A percentile compares a stretch with the other conserved stretches of the same genome.
Evolutionary conservation across 1,140 invertebrate species (phyloP).

Genomic region (Macrocentrus cingulum): DNA sequence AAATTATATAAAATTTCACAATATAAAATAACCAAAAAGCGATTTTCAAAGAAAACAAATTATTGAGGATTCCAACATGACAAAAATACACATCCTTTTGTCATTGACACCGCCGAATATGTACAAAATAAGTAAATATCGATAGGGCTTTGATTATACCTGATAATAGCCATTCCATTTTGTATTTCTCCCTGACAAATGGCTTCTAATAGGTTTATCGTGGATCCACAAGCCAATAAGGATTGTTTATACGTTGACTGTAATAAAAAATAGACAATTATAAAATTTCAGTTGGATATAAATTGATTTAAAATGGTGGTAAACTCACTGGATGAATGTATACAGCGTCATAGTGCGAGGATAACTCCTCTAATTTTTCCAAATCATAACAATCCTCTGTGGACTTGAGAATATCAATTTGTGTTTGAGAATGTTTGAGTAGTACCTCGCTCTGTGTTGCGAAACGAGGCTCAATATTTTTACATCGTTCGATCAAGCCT

Average conservation of each 20-base stretch:
- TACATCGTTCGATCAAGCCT: conserved; percentile 71
- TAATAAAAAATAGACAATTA: conserved; percentile 41
- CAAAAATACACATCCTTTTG: no score
- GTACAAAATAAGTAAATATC: conserved; percentile 19
- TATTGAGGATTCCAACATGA: no score
- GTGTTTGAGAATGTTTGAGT: conserved; percentile 66
- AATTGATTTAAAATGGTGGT: conserved; percentile 18
- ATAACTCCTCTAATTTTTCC: conserved; percentile 69
- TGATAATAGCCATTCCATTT: conserved; percentile 82
- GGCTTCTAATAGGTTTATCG: conserved; percentile 76
- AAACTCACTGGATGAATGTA: conserved; percentile 80
- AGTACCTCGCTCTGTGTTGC: conserved; percentile 75
- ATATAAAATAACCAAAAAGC: no score
- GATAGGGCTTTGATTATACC: conserved; percentile 57
- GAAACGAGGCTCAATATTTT: conserved; percentile 60
- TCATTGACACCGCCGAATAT: no score
- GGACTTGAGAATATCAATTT: conserved; percentile 67
- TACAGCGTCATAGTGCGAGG: conserved; percentile 81
- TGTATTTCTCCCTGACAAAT: conserved; percentile 70
- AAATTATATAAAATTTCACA: conserved; percentile 7
- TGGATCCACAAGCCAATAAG: conserved; percentile 75
- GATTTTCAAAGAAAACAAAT: no score
- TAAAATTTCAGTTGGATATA: not conserved
- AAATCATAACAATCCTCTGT: conserved; percentile 64
- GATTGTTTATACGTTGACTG: conserved; percentile 81